Percentiles rank a stretch among this genome's conserved stretches.
phyloP scores from a whole-genome alignment of 2,113 vertebrate genomes.

The Laterallus jamaicensis region DNA sequence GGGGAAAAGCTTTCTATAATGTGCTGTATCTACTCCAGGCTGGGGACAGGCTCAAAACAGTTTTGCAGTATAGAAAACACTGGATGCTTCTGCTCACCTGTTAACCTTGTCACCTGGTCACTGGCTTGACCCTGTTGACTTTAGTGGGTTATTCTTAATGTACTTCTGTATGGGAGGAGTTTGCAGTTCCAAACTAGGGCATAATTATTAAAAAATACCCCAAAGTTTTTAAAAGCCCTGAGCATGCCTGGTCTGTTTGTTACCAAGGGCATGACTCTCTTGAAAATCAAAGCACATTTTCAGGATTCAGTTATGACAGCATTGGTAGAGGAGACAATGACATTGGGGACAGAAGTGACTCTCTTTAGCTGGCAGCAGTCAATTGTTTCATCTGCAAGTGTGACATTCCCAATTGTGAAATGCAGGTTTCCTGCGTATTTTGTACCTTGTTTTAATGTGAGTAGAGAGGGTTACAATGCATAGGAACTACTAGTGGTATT shows the following conservation, averaged over 20 bases:
- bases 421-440: background rate
- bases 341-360: background rate
- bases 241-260: background rate
- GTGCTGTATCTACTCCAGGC: background rate
- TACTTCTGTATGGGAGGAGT: background rate
- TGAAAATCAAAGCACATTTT: background rate
- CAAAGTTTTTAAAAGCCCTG: background rate
- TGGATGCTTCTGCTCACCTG: background rate
- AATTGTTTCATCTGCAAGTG: background rate
- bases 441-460: background rate
- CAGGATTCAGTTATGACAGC: background rate
- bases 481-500: background rate
- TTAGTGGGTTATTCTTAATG: background rate
- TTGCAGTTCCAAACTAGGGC: background rate
- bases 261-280: background rate
- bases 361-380: background rate
- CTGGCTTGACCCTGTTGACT: background rate
- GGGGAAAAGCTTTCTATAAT: background rate
- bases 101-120: background rate
- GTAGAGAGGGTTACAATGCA: background rate
- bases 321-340: background rate
- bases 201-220: background rate
- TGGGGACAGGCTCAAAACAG: rapidly evolving
- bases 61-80: background rate
- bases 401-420: background rate